Conservation (phyloP, 2,113 vertebrate species). For the Neoarius graeffei region DNA sequence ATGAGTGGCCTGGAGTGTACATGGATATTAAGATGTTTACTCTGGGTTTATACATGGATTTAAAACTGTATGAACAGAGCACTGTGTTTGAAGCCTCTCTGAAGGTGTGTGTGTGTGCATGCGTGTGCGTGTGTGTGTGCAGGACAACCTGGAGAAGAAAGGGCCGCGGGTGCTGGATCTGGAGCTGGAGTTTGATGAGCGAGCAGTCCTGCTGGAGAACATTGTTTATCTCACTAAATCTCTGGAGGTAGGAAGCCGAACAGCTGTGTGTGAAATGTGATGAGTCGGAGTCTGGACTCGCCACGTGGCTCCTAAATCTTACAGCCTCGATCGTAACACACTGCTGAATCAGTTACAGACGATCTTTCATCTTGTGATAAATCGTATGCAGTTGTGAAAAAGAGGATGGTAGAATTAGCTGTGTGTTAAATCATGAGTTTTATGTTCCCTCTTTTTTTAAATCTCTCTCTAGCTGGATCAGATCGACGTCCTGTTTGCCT, state of each 20-base stretch:
- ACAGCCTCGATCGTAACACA: background rate
- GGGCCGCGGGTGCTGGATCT: slow-evolving; percentile 88
- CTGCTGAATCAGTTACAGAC: background rate
- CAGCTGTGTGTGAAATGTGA: background rate
- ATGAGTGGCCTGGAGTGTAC: background rate
- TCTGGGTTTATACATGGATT: background rate
- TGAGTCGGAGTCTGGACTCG: background rate
- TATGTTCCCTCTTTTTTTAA: too few relatives aligned
- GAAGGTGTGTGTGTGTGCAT: background rate
- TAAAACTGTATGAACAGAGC: background rate
- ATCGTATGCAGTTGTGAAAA: background rate
- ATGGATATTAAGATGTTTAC: background rate
- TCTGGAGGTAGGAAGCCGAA: slow-evolving; percentile 78
- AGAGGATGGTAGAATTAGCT: background rate
- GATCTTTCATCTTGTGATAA: background rate
- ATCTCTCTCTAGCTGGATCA: slow-evolving; percentile 80
- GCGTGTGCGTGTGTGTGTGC: slow-evolving; percentile 31
- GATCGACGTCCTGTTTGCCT: slow-evolving; percentile 89
- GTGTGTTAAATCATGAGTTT: background rate
- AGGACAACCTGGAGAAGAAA: slow-evolving; percentile 94
- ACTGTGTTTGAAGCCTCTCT: background rate
- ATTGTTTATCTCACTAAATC: slow-evolving; percentile 94
- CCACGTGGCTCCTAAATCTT: background rate
- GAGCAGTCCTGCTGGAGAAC: slow-evolving; percentile 88
- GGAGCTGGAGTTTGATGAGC: slow-evolving; percentile 93